Evolutionary conservation across 1,140 invertebrate species (phyloP), one percentile per base, ranked within the genome.

Genomic region (Halesus radiatus): DNA sequence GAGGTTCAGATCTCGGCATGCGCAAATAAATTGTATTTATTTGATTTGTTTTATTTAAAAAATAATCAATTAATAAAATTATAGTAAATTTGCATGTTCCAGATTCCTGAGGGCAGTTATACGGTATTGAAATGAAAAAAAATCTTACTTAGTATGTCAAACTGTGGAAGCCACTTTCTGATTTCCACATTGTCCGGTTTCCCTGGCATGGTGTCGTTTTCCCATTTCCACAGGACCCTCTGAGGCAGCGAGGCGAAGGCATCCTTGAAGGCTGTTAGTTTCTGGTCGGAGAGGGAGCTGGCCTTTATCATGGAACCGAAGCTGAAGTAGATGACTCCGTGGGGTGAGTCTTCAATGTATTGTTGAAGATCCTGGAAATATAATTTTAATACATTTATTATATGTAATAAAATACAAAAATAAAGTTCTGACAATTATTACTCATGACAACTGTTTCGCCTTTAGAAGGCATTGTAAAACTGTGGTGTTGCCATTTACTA

Each of bases 281-380:
- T 91, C 13, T 87, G 78, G 15, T 56, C 58, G 0, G 89, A 88
- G 88, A 91, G 89, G 0, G 85, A 85, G 26, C 86, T 86, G 64
- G 88, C 87, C 82, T 89, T 89, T 20, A 90, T 85, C 66, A 91
- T 90, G 1, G 92, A 90, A 3, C 93, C 93, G 80, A 94, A 85
- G 83, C 91, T 92, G 83, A 94, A 91, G 83, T 91, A 92, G 80
- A 94, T 90, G 4, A 92, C 92, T 5, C 93, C 93, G 73, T 92
- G 85, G 72, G 90, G 88, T 0, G 92, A 89, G 79, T 90, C 89
- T 70, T 92, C 91, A 70, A 93, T 88, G 85, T 92, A 93, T 81
- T 89, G 85, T 82, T 93, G 88, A 50, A 93, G 88, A 84, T 93
- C 91, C 89, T 92, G 50, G 15, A 78, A 76, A 37, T 4, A 8